Evolutionary conservation across 2,888 invertebrate genomes (phyloP), one percentile per base, ranked within the genome.

Genomic region (Andrena minutula): DNA sequence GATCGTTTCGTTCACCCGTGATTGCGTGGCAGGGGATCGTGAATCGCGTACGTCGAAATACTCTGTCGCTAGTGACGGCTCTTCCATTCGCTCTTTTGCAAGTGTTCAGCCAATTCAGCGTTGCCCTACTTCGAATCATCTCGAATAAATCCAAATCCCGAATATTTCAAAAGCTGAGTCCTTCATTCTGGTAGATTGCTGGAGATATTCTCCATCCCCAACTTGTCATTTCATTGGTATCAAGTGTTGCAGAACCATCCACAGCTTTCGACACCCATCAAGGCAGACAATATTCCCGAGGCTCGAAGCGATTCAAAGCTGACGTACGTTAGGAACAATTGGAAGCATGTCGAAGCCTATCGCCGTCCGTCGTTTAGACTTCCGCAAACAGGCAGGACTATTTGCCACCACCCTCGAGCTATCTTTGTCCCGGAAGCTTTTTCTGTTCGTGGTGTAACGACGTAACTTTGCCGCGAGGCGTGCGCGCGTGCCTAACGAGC

Each of bases 401-500:
- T 23, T 23, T 10, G 12, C 23, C 28, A 30, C 72, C 16, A 10
- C 7, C 49, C 10, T 12, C 20, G 6, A 35, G 23, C 65, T 58
- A 56, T 75, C 63, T 75, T 65, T 64, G 20, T 49, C 47, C 56
- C 56, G n/a, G 32, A 12, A 51, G 47, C 60, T 79, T 74, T 69
- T 72, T 74, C 69, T 64, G 66, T 32, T 26, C 64, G 60, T 60
- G 70, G 32, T 82, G 84, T 87, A 89, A 90, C 85, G 87, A 89
- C 76, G 87, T 83, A 88, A 88, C 89, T 87, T 88, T 51, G 84
- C 84, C 12, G 71, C 69, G 68, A 78, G 79, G 83, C 78, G 78
- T 56, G 56, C 71, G 89, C 88, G 85, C 90, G 90, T 90, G 90
- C 85, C 87, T 89, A 90, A 90, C 90, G 88, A 90, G 90, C 89